A percentile compares a stretch with the other conserved stretches of the same genome.
Evolutionary conservation across 2,888 invertebrate genomes (phyloP).

Genomic region (Ligdia adustata): DNA sequence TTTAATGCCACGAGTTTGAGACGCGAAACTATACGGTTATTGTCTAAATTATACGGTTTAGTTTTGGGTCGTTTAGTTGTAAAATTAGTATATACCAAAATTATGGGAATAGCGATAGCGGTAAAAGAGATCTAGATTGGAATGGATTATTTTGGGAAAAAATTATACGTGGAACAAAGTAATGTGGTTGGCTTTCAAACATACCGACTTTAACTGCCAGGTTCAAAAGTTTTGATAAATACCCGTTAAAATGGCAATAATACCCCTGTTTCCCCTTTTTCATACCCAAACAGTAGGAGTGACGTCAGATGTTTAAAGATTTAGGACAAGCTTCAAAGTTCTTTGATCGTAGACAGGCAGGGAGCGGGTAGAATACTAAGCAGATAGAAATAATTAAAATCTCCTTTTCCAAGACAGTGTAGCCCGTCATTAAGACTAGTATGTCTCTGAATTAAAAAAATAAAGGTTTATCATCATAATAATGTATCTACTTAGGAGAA

Average conservation of each 20-base stretch:
- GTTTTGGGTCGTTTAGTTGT: background rate
- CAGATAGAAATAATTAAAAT: constrained; percentile 32
- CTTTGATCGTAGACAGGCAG: constrained; percentile 20
- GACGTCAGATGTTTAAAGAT: constrained; percentile 14
- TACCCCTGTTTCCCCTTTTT: background rate
- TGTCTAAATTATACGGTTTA: background rate
- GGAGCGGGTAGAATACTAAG: constrained; percentile 22
- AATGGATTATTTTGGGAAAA: too few species aligned
- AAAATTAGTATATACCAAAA: too few species aligned
- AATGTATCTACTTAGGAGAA: too few species aligned
- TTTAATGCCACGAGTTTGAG: constrained; percentile 1
- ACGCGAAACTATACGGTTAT: constrained; percentile 2
- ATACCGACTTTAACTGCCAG: too few species aligned
- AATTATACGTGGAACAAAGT: too few species aligned
- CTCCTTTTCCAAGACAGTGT: constrained; percentile 19
- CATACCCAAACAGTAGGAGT: background rate
- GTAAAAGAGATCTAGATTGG: too few species aligned
- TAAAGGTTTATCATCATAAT: too few species aligned
- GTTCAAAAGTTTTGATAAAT: too few species aligned
- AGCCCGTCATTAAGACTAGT: constrained; percentile 11
- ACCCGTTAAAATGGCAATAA: background rate
- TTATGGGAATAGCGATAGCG: too few species aligned
- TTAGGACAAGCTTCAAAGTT: constrained; percentile 11
- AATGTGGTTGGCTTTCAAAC: too few species aligned
- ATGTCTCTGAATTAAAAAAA: too few species aligned